Base-by-base conservation (phyloP, 2,113 vertebrate species). In the Scortum barcoo region DNA sequence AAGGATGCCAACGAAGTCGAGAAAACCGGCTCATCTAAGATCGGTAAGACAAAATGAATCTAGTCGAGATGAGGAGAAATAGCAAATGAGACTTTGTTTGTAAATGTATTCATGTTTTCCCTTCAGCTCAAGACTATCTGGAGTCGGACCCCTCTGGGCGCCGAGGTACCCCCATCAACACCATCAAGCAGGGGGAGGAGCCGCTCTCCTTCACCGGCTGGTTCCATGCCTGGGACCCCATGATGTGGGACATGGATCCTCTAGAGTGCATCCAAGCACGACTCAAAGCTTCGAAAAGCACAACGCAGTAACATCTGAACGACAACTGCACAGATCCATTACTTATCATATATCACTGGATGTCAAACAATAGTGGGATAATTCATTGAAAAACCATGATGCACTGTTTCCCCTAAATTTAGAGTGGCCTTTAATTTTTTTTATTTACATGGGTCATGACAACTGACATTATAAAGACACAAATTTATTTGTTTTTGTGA, bases 201-300 rank as follows among this genome's bases (percentile, higher is more conserved):
- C 94, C 91, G 0, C 74, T 53, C 3, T 87, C 86, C 30, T 96
- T 95, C 85, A 94, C 86, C 0, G 95, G 95, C 66, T 96, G 95
- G 95, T 95, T 96, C 92, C 92, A 92, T 1, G 94, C 90, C 68
- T 96, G 95, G 95, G 95, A 96, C 63, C 0, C 78, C 19, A 70
- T 85, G 20, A 83, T 95, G 90, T 96, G 94, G 94, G 72, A 88
- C 13, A 87, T 81, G 16, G 84, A 91, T 66, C 57, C 42, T 20
- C 0, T 91, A 57, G 44, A 92, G 7, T 20, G 33, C 24, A 62
- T 92, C 2, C 72, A 83, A n/a, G 54, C 53, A 30, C 22, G 6
- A 6, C 76, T 87, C 48, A 82, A 86, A 61, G 20, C n/a, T n/a
- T 12, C 17, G 62, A 51, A 80, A 76, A 72, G 46, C 19, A 24